These are phyloP conservation scores for Anniella stebbinsi DNA, from an alignment of 2,797 vertebrate species.

Conservation along the genomic window DNA sequence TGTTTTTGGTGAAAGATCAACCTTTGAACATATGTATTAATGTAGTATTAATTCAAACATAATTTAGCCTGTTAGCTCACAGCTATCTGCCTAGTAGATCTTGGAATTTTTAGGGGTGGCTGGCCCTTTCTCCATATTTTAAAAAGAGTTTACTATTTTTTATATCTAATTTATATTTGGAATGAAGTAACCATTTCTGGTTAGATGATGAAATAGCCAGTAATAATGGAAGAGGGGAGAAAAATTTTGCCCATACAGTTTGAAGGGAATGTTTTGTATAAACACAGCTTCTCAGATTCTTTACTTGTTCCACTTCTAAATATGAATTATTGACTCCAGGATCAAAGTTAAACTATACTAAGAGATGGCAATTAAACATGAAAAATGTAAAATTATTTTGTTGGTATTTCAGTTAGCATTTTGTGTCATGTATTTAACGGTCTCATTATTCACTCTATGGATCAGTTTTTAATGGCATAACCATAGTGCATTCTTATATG, in stretches of 20 bases:
- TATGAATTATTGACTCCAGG: background rate
- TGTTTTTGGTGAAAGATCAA: conserved; percentile 25
- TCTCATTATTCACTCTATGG: background rate
- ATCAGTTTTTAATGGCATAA: conserved; percentile 4
- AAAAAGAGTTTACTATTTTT: background rate
- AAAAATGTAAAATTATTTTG: background rate
- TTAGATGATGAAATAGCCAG: conserved; percentile 14
- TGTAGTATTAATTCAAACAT: conserved; percentile 29
- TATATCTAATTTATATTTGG: conserved; percentile 9
- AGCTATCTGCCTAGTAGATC: background rate
- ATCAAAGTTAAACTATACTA: background rate
- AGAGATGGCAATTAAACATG: background rate
- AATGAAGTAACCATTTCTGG: conserved; percentile 14
- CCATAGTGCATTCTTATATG: background rate
- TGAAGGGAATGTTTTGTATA: conserved; percentile 20
- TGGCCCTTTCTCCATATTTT: background rate
- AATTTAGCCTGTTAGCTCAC: conserved; percentile 18
- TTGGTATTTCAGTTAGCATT: background rate
- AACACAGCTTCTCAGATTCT: background rate
- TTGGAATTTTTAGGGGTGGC: background rate
- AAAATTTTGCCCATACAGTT: background rate
- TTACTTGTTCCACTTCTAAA: background rate
- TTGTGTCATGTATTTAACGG: background rate
- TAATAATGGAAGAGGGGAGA: background rate
- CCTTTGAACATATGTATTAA: conserved; percentile 21